Base-by-base conservation (phyloP, 2,113 vertebrate species). In the Neolamprologus fasciatus region DNA sequence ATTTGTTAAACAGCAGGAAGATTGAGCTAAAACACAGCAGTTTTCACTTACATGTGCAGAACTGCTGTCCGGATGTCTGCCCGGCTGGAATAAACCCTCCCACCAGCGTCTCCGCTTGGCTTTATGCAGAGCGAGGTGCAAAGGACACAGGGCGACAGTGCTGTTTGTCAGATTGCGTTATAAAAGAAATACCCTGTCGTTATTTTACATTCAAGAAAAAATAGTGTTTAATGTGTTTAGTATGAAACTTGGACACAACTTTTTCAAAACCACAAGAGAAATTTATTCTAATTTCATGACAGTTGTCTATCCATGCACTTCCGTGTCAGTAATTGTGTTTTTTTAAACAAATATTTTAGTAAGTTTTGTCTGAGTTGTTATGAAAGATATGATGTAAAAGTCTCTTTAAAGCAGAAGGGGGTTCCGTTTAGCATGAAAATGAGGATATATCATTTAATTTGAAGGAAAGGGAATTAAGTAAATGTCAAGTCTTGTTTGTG, bases 31-130 rank as follows among this genome's bases (percentile, higher is more conserved):
- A 85, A 40, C 6, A 78, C 40, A 6, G 23, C 68, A 19, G 21
- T n/a, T 23, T 63, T 47, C 31, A 93, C 92, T 93, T 94, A 92
- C 93, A 19, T 42, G 55, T 1, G 55, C 23, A 5, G 80, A 3
- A 5, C 11, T 4, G 57, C 31, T 37, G 40, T 55, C 28, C 26
- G 42, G 9, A 45, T 23, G 17, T 28, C 11, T 19, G 86, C 17
- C 17, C n/a, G 84, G 16, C 58, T 55, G 50, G 23, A 45, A 33
- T 28, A n/a, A 91, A 26, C 89, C 84, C 93, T 84, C 85, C 94
- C 90, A 82, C 86, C 7, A 2, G 6, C 17, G 26, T 8, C 19
- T 40, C 66, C 3, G 55, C 40, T 57, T 42, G 51, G 47, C 40
- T 71, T 31, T 26, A 51, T 10, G 61, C 63, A 82, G 76, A 54